Conservation (phyloP, 2,113 vertebrate species). For the Pluvialis apricaria region DNA sequence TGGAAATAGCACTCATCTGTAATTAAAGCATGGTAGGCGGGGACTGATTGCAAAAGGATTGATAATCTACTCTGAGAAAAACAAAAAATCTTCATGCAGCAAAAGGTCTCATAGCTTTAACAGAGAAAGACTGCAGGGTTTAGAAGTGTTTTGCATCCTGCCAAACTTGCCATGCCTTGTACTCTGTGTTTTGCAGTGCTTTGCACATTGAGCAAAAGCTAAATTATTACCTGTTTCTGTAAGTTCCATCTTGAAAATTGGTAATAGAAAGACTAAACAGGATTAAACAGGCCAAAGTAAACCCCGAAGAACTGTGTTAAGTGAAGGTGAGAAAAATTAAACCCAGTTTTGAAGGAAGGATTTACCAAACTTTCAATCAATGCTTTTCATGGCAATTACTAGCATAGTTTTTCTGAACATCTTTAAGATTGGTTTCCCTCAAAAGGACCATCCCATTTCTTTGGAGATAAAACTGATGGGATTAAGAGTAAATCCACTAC, state of each 20-base stretch:
- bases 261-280: not conserved
- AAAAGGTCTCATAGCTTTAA: not conserved
- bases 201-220: not conserved
- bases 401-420: not conserved
- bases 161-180: not conserved
- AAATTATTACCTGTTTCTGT: not conserved
- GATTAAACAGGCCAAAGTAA: not conserved
- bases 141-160: not conserved
- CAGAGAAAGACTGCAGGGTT: not conserved
- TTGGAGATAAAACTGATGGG: not conserved
- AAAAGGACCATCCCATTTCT: not conserved
- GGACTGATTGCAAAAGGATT: not conserved
- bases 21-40: not conserved
- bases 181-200: not conserved
- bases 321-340: not conserved
- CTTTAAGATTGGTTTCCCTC: not conserved
- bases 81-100: not conserved
- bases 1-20: not conserved
- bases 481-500: constrained; percentile 21
- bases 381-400: not conserved
- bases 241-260: not conserved
- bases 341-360: not conserved
- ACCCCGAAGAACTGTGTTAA: not conserved
- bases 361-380: not conserved
- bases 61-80: not conserved